A percentile compares a stretch with the other conserved stretches of the same genome.
Conservation (phyloP, 2,797 vertebrate species). For the Peromyscus eremicus region DNA sequence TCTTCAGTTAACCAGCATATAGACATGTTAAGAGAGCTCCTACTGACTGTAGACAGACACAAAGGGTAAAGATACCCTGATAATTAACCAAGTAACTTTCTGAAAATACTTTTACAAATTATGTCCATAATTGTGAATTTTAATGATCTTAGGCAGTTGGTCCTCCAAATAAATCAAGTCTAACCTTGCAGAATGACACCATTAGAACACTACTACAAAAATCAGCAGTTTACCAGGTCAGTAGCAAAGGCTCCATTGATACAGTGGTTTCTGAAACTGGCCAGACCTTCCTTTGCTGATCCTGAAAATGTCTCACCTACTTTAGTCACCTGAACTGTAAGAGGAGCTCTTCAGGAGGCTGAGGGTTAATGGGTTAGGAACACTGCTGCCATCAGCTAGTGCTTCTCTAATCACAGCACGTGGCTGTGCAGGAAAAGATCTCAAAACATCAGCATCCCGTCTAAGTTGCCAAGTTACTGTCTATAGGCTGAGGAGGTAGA, state of each 20-base stretch:
- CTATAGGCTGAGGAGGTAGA: neutral
- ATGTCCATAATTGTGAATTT: slow-evolving; percentile 34
- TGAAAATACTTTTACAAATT: slow-evolving; percentile 9
- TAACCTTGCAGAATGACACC: neutral
- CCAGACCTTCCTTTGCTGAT: neutral
- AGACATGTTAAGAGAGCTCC: neutral
- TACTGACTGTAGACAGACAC: neutral
- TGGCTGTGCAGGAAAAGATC: neutral
- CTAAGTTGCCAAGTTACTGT: neutral
- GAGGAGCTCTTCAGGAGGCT: neutral
- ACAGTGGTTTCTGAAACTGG: neutral
- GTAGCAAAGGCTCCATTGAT: neutral
- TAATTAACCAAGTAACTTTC: neutral
- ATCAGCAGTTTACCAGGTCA: neutral
- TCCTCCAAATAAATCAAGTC: neutral
- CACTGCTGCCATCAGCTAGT: neutral
- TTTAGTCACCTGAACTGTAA: neutral
- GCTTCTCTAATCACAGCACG: slow-evolving; percentile 18
- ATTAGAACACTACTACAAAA: neutral
- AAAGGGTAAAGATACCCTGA: slow-evolving; percentile 29
- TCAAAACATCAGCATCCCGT: neutral
- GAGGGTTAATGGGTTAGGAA: slow-evolving; percentile 16
- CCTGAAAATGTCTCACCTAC: neutral
- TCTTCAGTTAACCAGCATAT: slow-evolving; percentile 6
- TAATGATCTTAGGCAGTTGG: neutral